Evolutionary conservation across 2,113 vertebrate species (phyloP).

Genomic region (Potamarius usumacintae): DNA sequence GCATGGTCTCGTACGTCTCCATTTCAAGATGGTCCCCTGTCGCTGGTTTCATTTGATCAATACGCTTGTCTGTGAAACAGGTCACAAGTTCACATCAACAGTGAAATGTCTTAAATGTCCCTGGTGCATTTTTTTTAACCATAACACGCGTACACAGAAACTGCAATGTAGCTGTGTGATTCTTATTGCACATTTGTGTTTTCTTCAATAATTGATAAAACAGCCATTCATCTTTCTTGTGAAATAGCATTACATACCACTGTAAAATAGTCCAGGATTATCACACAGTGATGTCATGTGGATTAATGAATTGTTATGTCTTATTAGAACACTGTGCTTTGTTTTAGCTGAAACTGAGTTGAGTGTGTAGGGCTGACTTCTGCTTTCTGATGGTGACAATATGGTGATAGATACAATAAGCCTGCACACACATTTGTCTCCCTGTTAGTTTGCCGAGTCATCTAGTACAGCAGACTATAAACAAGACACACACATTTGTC

Average conservation of each 20-base stretch:
- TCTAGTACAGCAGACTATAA: conserved; percentile 62
- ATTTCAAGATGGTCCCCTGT: conserved; percentile 70
- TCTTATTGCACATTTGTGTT: background rate
- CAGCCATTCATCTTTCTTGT: background rate
- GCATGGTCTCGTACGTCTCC: conserved; percentile 31
- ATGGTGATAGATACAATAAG: background rate
- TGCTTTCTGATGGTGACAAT: background rate
- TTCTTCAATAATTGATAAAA: conserved; percentile 5
- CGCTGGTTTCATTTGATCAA: conserved; percentile 73
- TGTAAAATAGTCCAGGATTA: background rate
- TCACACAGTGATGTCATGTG: background rate
- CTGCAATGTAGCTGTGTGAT: background rate
- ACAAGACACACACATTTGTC: conserved; percentile 59
- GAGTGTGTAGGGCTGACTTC: background rate
- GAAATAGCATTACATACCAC: background rate
- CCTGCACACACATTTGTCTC: background rate
- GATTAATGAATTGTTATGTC: background rate
- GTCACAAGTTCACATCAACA: conserved; percentile 40
- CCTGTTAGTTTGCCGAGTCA: conserved; percentile 55
- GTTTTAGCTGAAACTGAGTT: background rate
- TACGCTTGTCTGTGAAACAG: conserved; percentile 74
- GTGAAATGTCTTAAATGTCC: conserved; percentile 29
- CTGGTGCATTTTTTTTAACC: conserved; percentile 28
- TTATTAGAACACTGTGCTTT: background rate
- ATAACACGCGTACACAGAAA: conserved; percentile 9